Evolutionary conservation across 2,113 vertebrate genomes (phyloP).

Genomic region (Mionectes macconnelli): DNA sequence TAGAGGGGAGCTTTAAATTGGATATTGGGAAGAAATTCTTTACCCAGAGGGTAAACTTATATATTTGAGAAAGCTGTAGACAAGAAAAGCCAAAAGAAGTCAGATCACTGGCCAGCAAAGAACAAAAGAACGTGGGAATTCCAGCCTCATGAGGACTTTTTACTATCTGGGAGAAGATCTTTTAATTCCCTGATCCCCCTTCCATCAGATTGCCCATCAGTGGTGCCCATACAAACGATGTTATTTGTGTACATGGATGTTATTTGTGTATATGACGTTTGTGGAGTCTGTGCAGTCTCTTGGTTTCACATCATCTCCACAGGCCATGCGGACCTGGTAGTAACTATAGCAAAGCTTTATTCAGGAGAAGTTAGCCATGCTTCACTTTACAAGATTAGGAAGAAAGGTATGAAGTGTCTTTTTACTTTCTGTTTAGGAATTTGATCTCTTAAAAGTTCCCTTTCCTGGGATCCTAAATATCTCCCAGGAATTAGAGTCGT

Average conservation of each 20-base stretch:
- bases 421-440: background rate
- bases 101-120: background rate
- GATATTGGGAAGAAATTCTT: background rate
- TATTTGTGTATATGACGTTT: background rate
- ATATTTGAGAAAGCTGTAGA: background rate
- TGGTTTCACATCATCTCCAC: background rate
- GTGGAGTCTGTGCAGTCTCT: background rate
- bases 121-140: fast-evolving
- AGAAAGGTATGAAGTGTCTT: fast-evolving
- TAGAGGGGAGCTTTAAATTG: background rate
- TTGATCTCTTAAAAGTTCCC: background rate
- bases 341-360: background rate
- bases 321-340: background rate
- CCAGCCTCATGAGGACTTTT: background rate
- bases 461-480: background rate
- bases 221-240: background rate
- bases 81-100: background rate
- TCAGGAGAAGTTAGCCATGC: background rate
- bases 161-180: background rate
- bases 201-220: background rate
- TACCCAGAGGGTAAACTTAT: fast-evolving
- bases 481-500: background rate
- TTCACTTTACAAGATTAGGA: background rate
- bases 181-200: background rate
- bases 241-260: background rate